Base-by-base conservation (phyloP, 1,140 invertebrate genomes). In the Drosophila carrolli region DNA sequence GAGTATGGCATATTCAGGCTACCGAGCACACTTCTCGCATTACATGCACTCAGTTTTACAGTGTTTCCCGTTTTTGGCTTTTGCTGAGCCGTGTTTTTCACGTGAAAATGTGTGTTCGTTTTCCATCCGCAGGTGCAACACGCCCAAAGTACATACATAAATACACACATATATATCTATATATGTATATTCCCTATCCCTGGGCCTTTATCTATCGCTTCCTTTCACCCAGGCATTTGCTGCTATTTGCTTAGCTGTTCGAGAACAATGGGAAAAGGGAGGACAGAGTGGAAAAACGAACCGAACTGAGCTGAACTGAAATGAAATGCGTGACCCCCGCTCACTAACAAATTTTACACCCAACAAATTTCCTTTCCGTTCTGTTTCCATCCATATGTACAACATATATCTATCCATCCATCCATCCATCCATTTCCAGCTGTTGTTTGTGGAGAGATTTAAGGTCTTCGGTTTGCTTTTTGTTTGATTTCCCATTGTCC, bases 291-390 rank as follows among this genome's bases (percentile, higher is more conserved):
- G 27, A 51, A 50, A 66, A 53, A 16, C 40, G 62, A 46, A 43
- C 29, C 8, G 29, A 32, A 32, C 29, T 32, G 8, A 32, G 8
- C 29, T 32, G 13, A 51, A 51, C 48, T 29, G 14, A 50, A 50
- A 23, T 47, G 37, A 68, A 78, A 81, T 85, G 82, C 78, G 78
- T 81, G 75, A 85, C 74, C 81, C 82, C 73, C 48, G 41, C 65
- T 60, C 53, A 48, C 41, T 14, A 58, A 83, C 66, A 81, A 84
- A 85, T 85, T 81, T 81, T 71, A 80, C 77, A 84, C 81, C 81
- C 75, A 78, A 27, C 35, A 65, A 65, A 75, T 86, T 84, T 85
- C 65, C 78, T 82, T 82, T 85, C 58, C 82, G 81, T 81, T 78
- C 75, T 46, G 61, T 44, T 53, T 74, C 78, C 61, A 65, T 75